Percentiles rank a stretch among this genome's conserved stretches.
Conservation (phyloP, 2,797 vertebrate species). For the Pogoniulus pusillus region DNA sequence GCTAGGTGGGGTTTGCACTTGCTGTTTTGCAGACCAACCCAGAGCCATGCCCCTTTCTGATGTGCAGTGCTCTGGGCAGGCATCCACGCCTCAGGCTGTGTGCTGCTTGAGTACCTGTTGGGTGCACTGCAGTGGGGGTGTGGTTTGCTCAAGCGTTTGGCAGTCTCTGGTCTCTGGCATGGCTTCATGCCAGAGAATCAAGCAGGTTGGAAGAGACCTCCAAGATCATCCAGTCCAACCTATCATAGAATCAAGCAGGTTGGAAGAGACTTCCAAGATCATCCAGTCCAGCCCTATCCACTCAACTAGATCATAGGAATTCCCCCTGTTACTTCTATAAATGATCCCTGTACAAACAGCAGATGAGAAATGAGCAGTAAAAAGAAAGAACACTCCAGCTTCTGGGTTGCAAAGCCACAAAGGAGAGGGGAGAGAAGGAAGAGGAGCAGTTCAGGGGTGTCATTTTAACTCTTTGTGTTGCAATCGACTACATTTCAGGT, state of each 20-base stretch:
- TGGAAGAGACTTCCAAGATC: too few relatives aligned
- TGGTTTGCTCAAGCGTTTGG: rapidly evolving
- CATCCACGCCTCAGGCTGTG: not conserved
- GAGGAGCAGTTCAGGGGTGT: slow-evolving; percentile 36
- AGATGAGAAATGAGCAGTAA: not conserved
- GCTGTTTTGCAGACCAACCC: not conserved
- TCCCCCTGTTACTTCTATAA: not conserved
- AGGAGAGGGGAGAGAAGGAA: slow-evolving; percentile 15
- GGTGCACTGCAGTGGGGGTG: not conserved
- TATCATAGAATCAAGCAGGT: too few relatives aligned
- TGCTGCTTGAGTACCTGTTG: not conserved
- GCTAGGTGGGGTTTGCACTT: not conserved
- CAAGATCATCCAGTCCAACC: too few relatives aligned
- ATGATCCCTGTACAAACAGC: not conserved
- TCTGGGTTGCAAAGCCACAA: not conserved
- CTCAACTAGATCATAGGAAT: too few relatives aligned
- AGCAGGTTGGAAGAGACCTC: too few relatives aligned
- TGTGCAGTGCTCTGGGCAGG: not conserved
- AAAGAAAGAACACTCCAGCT: not conserved
- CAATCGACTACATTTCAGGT: slow-evolving; percentile 65
- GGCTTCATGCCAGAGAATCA: too few relatives aligned
- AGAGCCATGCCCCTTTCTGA: not conserved
- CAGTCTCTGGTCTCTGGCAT: rapidly evolving
- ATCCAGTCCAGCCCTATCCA: too few relatives aligned
- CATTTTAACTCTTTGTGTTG: slow-evolving; percentile 55